Evolutionary conservation across 1,140 invertebrate species (phyloP).

Genomic region (Papilio glaucus): DNA sequence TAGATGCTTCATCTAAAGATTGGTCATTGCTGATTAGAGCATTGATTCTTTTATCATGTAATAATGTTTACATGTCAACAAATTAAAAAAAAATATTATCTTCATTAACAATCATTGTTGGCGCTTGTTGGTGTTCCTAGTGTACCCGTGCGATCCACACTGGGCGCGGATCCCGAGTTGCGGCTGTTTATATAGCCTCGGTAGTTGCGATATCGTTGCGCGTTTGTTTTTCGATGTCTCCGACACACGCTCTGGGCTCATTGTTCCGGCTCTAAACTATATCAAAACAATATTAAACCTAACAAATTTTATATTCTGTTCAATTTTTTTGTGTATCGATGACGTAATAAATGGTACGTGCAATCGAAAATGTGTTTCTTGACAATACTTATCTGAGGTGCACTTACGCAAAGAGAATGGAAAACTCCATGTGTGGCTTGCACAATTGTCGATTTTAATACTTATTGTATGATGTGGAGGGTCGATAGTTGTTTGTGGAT

Average conservation of each 20-base stretch:
- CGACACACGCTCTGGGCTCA: constrained; percentile 49
- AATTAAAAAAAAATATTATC: not conserved
- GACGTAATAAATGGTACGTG: constrained; percentile 41
- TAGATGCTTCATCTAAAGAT: constrained; percentile 44
- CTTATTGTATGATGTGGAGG: constrained; percentile 46
- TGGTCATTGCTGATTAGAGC: constrained; percentile 25
- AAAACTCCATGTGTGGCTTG: constrained; percentile 65
- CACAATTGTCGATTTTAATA: constrained; percentile 45
- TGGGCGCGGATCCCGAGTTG: constrained; percentile 53
- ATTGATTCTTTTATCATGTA: constrained; percentile 31
- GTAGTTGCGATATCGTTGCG: constrained; percentile 51
- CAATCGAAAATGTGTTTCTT: constrained; percentile 39
- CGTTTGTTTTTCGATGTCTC: constrained; percentile 53
- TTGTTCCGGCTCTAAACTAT: constrained; percentile 47
- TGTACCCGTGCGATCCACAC: constrained; percentile 77
- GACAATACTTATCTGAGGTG: constrained; percentile 8
- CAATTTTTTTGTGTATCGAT: constrained; percentile 12
- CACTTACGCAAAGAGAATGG: constrained; percentile 65
- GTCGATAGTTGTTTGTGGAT: constrained; percentile 41
- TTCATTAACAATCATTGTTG: not conserved
- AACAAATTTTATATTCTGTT: constrained; percentile 18
- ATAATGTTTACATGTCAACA: not conserved
- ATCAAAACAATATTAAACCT: constrained; percentile 27
- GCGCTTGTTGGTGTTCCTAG: constrained; percentile 52
- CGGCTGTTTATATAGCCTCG: constrained; percentile 67